A percentile compares a stretch with the other conserved stretches of the same genome.
phyloP scores from a whole-genome alignment of 37 sponge, comb jelly and placozoan species.

The Aplysina aerophoba region DNA sequence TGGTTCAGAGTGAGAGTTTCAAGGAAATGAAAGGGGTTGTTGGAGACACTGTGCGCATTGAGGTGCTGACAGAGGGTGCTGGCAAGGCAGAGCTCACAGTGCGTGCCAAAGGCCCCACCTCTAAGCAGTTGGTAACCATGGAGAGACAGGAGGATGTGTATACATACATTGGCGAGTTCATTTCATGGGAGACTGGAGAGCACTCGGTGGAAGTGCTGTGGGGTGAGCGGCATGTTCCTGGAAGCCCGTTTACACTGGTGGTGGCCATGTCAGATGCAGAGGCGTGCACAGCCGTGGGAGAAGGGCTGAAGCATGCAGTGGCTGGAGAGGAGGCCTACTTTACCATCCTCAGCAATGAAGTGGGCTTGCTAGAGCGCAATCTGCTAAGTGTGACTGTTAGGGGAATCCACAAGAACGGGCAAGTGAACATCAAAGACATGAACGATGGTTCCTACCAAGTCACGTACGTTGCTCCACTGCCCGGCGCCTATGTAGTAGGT shows the following conservation, averaged over 20 bases:
- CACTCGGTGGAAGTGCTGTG: conserved; percentile 33
- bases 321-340: conserved; percentile 29
- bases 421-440: conserved; percentile 28
- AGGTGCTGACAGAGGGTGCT: conserved; percentile 32
- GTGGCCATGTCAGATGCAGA: conserved; percentile 50
- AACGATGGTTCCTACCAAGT: conserved; percentile 33
- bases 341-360: conserved; percentile 21
- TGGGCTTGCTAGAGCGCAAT: conserved; percentile 21
- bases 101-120: conserved; percentile 2
- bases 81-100: conserved; percentile 44
- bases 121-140: background rate
- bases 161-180: conserved; percentile 27
- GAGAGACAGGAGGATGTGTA: conserved; percentile 1
- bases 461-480: conserved; percentile 30
- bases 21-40: conserved; percentile 36
- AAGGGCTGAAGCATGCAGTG: conserved; percentile 29
- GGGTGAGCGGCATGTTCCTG: conserved; percentile 24
- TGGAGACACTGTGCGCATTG: conserved; percentile 38
- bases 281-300: conserved; percentile 22
- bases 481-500: conserved; percentile 37
- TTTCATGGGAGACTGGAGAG: conserved; percentile 36
- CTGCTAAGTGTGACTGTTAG: conserved; percentile 28
- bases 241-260: conserved; percentile 36
- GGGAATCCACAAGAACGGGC: conserved; percentile 21
- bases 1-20: conserved; percentile 19